These are phyloP conservation scores for Amphipoea lucens DNA, from an alignment of 2,888 invertebrate genomes.

Conservation along the genomic window DNA sequence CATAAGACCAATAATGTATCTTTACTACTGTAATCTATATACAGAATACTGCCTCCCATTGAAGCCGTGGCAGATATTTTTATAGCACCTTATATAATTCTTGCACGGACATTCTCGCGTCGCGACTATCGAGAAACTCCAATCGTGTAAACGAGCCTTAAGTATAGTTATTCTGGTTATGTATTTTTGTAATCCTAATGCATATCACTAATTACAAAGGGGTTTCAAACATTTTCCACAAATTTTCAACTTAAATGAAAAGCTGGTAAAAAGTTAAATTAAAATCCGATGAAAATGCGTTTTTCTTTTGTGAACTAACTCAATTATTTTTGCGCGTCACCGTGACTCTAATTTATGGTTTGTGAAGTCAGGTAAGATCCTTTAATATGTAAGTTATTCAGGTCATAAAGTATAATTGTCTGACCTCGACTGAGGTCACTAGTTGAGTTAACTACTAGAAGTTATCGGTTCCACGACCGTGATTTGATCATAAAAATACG, in stretches of 20 bases:
- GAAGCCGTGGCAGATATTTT: too few relatives aligned
- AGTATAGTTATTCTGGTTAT: not conserved
- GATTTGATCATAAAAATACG: slow-evolving; percentile 29
- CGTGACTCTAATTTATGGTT: slow-evolving; percentile 16
- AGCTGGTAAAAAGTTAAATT: not conserved
- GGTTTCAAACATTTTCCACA: not conserved
- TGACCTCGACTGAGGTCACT: slow-evolving; percentile 43
- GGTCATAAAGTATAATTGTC: slow-evolving; percentile 36
- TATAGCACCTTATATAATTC: not conserved
- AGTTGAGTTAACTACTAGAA: slow-evolving; percentile 48
- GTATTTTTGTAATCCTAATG: too few relatives aligned
- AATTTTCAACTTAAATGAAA: not conserved
- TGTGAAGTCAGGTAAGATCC: slow-evolving; percentile 18
- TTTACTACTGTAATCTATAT: too few relatives aligned
- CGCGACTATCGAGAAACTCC: too few relatives aligned
- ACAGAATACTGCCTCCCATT: too few relatives aligned
- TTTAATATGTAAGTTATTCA: slow-evolving; percentile 41
- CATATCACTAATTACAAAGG: not conserved
- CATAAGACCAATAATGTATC: too few relatives aligned
- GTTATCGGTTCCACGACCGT: slow-evolving; percentile 29
- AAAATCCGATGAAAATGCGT: slow-evolving; percentile 1
- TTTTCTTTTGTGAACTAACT: slow-evolving; percentile 18
- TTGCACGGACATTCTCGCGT: not conserved
- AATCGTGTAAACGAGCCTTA: not conserved
- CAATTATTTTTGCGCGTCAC: slow-evolving; percentile 19